Percentiles rank a stretch among this genome's conserved stretches.
Evolutionary conservation across 2,797 vertebrate species (phyloP).

Genomic region (Poliocrania exsul): DNA sequence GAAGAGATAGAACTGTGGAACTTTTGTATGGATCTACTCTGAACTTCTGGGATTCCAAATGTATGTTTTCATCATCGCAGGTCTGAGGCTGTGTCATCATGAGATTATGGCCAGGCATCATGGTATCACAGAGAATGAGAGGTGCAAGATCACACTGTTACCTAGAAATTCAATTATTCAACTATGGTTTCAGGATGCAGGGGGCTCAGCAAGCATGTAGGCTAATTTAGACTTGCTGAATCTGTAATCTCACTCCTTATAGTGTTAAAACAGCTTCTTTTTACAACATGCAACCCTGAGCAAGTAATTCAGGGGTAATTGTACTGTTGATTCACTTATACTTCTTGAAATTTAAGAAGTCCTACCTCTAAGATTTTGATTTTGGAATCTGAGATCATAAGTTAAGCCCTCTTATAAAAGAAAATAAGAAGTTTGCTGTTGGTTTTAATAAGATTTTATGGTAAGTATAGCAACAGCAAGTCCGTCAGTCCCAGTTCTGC

Average conservation of each 20-base stretch:
- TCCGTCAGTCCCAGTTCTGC: slow-evolving; percentile 71
- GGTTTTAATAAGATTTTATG: slow-evolving; percentile 74
- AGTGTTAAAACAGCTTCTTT: not conserved
- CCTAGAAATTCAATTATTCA: slow-evolving; percentile 26
- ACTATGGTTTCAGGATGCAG: not conserved
- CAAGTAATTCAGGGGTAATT: slow-evolving; percentile 45
- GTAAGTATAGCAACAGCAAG: slow-evolving; percentile 67
- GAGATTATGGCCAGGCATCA: not conserved
- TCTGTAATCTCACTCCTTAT: slow-evolving; percentile 18
- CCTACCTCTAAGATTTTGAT: slow-evolving; percentile 40
- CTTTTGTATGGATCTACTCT: not conserved
- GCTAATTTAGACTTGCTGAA: slow-evolving; percentile 39
- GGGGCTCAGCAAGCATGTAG: slow-evolving; percentile 31
- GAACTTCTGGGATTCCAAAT: not conserved
- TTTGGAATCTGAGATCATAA: slow-evolving; percentile 71
- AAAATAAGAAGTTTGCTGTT: slow-evolving; percentile 47
- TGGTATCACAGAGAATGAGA: not conserved
- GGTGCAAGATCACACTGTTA: slow-evolving; percentile 3
- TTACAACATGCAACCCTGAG: not conserved
- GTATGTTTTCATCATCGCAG: not conserved
- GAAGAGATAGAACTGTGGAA: not conserved
- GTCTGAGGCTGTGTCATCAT: not conserved
- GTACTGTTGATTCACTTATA: not conserved
- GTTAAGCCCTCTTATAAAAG: slow-evolving; percentile 68
- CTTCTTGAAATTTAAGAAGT: slow-evolving; percentile 36